A percentile compares a stretch with the other conserved stretches of the same genome.
These are phyloP conservation scores for Athetis lepigone DNA, from an alignment of 2,888 invertebrate species.

Conservation along the genomic window DNA sequence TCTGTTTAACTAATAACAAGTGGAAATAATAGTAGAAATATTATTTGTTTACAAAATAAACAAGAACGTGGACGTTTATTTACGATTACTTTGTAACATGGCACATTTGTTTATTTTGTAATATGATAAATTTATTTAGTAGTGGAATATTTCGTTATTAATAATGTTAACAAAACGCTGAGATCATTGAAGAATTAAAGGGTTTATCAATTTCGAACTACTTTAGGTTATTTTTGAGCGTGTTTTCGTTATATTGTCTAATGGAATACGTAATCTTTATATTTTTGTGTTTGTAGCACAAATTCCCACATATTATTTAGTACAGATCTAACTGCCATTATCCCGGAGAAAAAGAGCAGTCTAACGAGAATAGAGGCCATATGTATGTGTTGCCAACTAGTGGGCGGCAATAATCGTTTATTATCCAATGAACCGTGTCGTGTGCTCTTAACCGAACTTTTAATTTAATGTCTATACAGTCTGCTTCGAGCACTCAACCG, in stretches of 20 bases:
- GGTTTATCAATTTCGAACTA: not conserved
- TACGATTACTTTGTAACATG: constrained; percentile 21
- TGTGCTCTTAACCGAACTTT: constrained; percentile 57
- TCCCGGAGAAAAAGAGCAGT: constrained; percentile 1
- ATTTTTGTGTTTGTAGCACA: too few species aligned
- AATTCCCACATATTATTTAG: constrained; percentile 4
- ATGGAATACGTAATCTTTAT: too few species aligned
- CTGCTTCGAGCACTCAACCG: constrained; percentile 19
- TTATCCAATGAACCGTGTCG: constrained; percentile 60
- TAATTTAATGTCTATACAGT: constrained; percentile 54
- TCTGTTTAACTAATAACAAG: constrained; percentile 26
- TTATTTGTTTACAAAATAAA: constrained; percentile 20
- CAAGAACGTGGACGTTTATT: constrained; percentile 15
- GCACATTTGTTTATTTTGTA: constrained; percentile 20
- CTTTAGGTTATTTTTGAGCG: not conserved
- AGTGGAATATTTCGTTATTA: constrained; percentile 12
- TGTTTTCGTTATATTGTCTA: too few species aligned
- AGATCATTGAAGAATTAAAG: not conserved
- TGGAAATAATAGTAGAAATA: constrained; percentile 8
- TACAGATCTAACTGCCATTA: constrained; percentile 25
- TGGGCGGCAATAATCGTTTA: constrained; percentile 58
- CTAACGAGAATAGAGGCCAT: constrained; percentile 23
- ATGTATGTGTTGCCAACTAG: constrained; percentile 34
- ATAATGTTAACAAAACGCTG: not conserved
- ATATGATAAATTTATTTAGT: constrained; percentile 20